A percentile compares a stretch with the other conserved stretches of the same genome.
Evolutionary conservation across 2,113 vertebrate species (phyloP).

Genomic region (Columba livia): DNA sequence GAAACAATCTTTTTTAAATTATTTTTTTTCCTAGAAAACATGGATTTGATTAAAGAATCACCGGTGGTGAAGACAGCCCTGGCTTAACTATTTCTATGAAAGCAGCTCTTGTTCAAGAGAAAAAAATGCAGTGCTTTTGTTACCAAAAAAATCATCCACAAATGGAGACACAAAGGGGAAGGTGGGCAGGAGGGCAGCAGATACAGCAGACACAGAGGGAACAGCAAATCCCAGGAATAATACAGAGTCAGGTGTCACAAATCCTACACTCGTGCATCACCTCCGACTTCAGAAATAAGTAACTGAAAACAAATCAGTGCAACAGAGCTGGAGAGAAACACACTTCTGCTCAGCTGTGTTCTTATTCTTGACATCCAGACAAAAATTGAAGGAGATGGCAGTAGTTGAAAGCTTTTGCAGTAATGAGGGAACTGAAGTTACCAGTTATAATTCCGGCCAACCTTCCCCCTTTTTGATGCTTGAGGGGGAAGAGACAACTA

Average conservation of each 20-base stretch:
- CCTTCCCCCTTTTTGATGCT: constrained; percentile 23
- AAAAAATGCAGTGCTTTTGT: neutral
- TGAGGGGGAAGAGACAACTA: constrained; percentile 8
- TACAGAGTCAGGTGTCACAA: neutral
- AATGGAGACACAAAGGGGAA: neutral
- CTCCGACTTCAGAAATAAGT: neutral
- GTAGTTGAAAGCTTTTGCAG: constrained; percentile 41
- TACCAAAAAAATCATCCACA: neutral
- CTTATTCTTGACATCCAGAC: neutral
- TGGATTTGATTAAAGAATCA: neutral
- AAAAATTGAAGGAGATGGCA: constrained; percentile 46
- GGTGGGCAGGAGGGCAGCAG: neutral
- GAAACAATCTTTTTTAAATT: neutral
- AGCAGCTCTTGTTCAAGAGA: neutral
- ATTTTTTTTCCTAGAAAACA: neutral
- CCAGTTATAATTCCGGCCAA: constrained; percentile 33
- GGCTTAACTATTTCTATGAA: neutral
- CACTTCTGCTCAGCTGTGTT: neutral
- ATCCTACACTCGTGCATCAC: neutral
- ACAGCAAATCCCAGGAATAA: neutral
- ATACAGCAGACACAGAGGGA: neutral
- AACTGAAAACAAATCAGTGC: neutral
- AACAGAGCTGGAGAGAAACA: neutral
- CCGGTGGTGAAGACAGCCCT: neutral
- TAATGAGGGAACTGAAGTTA: constrained; percentile 57